Base-by-base conservation (phyloP, 1,140 invertebrate genomes). In the Cryptotermes secundus region DNA sequence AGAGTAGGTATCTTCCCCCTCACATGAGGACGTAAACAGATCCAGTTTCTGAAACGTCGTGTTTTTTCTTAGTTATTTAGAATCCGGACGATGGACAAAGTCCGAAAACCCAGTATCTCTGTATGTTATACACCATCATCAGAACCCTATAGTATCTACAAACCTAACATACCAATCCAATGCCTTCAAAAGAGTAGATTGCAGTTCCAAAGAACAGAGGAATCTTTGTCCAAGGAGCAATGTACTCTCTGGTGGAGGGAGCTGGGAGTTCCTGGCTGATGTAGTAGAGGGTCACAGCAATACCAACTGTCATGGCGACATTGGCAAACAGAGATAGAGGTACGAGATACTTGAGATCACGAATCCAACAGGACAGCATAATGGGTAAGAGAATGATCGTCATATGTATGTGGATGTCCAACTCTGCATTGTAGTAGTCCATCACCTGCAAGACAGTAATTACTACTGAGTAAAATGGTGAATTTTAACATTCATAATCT, bases 111-210 rank as follows among this genome's bases (percentile, higher is more conserved):
- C n/a, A n/a, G n/a, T n/a, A n/a, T n/a, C n/a, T n/a, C n/a, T n/a
- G n/a, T n/a, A n/a, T n/a, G n/a, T n/a, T n/a, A n/a, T n/a, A n/a
- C n/a, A n/a, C n/a, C n/a, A n/a, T n/a, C n/a, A n/a, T n/a, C n/a
- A n/a, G n/a, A n/a, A n/a, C n/a, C n/a, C n/a, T n/a, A n/a, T n/a
- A n/a, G n/a, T n/a, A n/a, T n/a, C n/a, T n/a, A n/a, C n/a, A n/a
- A n/a, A 19, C 16, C 22, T 49, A 3, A 86, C 90, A 92, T 87
- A 96, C 95, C 90, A 96, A 89, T 79, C 94, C 95, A 84, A 96
- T 96, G 84, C 95, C 95, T 89, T 96, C 95, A 86, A 96, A 96
- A 45, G 95, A 94, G 87, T 95, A 96, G 83, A 96, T 93, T 49
- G 94, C 93, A 12, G 95, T 96, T 80, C 94, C 94, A 86, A 96